Conservation (phyloP, 2,113 vertebrate species). For the Corydoras maculifer region DNA sequence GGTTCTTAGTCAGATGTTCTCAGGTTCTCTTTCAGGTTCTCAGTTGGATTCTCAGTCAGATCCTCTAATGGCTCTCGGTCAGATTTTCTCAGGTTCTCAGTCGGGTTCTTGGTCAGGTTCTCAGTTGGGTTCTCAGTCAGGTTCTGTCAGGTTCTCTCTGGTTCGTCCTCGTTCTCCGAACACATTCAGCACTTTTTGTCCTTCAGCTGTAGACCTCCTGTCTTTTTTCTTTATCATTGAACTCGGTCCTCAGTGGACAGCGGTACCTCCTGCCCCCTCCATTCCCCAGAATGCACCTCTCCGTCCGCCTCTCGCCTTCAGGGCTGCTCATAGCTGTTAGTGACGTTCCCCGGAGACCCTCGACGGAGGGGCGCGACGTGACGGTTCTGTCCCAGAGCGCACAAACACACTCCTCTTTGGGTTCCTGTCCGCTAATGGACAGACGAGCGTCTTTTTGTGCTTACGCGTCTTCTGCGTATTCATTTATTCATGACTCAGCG, state of each 20-base stretch:
- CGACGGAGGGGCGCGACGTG: conserved; percentile 46
- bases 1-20: no score
- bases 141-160: conserved; percentile 39
- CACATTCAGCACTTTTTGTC: conserved; percentile 36
- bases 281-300: conserved; percentile 64
- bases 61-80: conserved; percentile 12
- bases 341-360: conserved; percentile 56
- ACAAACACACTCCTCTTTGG: conserved; percentile 41
- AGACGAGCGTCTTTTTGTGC: conserved; percentile 60
- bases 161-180: conserved; percentile 31
- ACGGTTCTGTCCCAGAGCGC: conserved; percentile 43
- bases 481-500: conserved; percentile 59
- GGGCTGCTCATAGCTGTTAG: conserved; percentile 63
- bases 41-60: background rate
- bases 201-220: conserved; percentile 25
- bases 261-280: background rate
- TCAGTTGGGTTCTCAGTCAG: no score
- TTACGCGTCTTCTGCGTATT: conserved; percentile 56
- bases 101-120: no score
- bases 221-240: conserved; percentile 47
- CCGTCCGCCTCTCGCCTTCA: conserved; percentile 59
- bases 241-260: conserved; percentile 28
- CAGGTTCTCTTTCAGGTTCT: no score
- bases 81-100: no score
- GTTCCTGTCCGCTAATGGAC: conserved; percentile 64